phyloP scores from a whole-genome alignment of 1,140 invertebrate genomes.

The Aethina tumida region DNA sequence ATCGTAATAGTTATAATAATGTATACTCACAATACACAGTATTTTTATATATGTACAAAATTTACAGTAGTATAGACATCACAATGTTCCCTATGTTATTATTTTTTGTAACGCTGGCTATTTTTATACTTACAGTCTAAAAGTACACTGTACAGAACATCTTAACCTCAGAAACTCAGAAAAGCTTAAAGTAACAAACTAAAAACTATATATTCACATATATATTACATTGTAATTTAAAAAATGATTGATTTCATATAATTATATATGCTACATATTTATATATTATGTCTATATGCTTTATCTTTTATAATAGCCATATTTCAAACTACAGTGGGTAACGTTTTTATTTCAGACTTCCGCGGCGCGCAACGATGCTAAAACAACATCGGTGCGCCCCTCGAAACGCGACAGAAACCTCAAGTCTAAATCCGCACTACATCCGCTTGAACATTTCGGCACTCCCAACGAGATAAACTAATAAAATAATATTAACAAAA shows the following conservation, averaged over 20 bases:
- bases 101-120: conserved; percentile 35
- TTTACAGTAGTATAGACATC: conserved; percentile 40
- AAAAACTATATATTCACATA: conserved; percentile 35
- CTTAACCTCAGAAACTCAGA: conserved; percentile 32
- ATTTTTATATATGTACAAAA: conserved; percentile 39
- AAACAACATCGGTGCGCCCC: neutral
- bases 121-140: conserved; percentile 34
- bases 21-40: conserved; percentile 40
- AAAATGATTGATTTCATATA: conserved; percentile 33
- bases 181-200: conserved; percentile 31
- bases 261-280: conserved; percentile 32
- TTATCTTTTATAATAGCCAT: conserved; percentile 29
- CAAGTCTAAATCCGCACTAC: conserved; percentile 13
- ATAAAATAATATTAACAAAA: conserved; percentile 22
- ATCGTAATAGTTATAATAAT: conserved; percentile 40
- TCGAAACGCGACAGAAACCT: conserved; percentile 10
- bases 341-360: conserved; percentile 23
- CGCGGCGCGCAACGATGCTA: conserved; percentile 6
- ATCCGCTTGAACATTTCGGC: conserved; percentile 8
- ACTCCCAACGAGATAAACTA: conserved; percentile 19
- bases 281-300: conserved; percentile 32
- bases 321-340: conserved; percentile 31
- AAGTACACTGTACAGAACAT: conserved; percentile 38
- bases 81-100: conserved; percentile 38
- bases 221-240: conserved; percentile 34